These are phyloP conservation scores for Nansenia antarctica DNA, from an alignment of 2,113 vertebrate species.

Conservation along the genomic window DNA sequence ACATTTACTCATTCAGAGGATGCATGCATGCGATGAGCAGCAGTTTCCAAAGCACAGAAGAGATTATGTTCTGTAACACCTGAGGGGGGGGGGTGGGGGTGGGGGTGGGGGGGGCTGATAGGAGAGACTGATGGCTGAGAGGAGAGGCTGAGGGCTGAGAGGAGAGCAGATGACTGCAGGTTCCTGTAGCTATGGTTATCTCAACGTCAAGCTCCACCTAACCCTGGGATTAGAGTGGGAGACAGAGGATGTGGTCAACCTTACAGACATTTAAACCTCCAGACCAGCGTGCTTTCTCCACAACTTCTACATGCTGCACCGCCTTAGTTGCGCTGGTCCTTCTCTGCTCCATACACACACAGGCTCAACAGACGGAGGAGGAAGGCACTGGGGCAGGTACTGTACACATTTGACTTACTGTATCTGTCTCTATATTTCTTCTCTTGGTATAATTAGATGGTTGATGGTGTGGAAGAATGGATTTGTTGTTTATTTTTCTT, in stretches of 20 bases:
- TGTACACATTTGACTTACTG: neutral
- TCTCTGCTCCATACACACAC: neutral
- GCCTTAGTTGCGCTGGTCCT: constrained; percentile 15
- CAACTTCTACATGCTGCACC: constrained; percentile 11
- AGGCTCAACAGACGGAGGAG: constrained; percentile 25
- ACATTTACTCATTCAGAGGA: neutral
- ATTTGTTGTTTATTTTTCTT: neutral
- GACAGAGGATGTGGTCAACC: constrained; percentile 6
- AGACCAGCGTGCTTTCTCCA: constrained; percentile 15
- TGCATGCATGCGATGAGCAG: neutral
- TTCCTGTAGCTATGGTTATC: neutral
- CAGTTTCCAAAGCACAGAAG: neutral
- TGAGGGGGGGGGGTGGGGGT: neutral
- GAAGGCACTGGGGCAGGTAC: constrained; percentile 44
- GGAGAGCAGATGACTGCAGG: neutral
- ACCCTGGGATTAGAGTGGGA: constrained; percentile 27
- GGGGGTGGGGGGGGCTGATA: neutral
- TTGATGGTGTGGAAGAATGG: neutral
- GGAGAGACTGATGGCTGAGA: neutral
- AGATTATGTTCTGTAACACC: no score
- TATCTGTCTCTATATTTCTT: neutral
- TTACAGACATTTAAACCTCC: constrained; percentile 3
- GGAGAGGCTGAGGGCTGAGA: neutral
- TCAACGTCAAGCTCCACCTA: constrained; percentile 3
- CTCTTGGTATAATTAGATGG: neutral